Evolutionary conservation across 2,888 invertebrate species (phyloP), one percentile per base, ranked within the genome.

Genomic region (Heliconius ismenius): DNA sequence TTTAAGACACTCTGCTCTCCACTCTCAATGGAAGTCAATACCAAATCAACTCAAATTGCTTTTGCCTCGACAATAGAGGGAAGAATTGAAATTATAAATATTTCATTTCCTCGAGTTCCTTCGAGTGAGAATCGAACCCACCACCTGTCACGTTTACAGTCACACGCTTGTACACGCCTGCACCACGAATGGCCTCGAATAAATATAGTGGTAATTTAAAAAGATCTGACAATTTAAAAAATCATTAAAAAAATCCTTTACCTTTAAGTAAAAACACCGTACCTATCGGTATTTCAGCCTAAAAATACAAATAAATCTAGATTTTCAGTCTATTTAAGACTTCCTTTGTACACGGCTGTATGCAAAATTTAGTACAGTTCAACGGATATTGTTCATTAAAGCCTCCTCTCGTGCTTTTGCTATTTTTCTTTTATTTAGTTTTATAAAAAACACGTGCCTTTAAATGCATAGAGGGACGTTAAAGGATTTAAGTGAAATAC

Each of bases 321-420:
- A 73, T 73, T 62, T 73, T 73, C 7, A 60, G 32, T 62, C 62
- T 43, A 62, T 39, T 67, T 67, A 39, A 10, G 21, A 73, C 15
- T 62, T 62, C 62, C 73, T 73, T 73, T 63, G 73, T 73, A 36
- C 39, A 39, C 18, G 62, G 26, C 60, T 39, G 39, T 63, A 63
- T 73, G 73, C 62, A 62, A 73, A 73, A 73, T 63, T 60, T 39
- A 60, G 60, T 73, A 43, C 39, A 63, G 73, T 43, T 73, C 73
- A 73, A 62, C 39, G 73, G 62, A 39, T 39, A 73, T 39, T 62
- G 60, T 62, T 43, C 62, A 62, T 73, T 73, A 73, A 43, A 43
- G 24, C 73, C 21, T 73, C 21, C 62, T 73, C 26, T 62, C 18
- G 36, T 39, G 39, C 62, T 43, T 73, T 62, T 13, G 39, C n/a